Percentiles rank a stretch among this genome's conserved stretches.
These are phyloP conservation scores for Geopemphigus sp. DNA, from an alignment of 1,140 invertebrate species.

Conservation along the genomic window DNA sequence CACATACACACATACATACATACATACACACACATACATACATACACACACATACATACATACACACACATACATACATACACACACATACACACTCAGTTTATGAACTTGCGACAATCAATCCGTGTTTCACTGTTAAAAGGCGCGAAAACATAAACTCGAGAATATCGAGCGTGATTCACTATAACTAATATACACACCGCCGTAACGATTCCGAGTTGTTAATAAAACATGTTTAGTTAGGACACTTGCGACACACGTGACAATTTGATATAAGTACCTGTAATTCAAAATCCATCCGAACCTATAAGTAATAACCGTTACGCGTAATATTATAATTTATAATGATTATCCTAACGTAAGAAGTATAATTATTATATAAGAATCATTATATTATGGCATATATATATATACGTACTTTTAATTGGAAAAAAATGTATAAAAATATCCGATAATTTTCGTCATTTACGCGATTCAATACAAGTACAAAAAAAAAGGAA, in stretches of 20 bases:
- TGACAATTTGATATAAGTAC: neutral
- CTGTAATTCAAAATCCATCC: neutral
- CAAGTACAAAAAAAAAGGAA: slow-evolving; percentile 4
- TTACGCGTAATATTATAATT: too few species aligned
- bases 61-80: neutral
- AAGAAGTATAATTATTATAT: too few species aligned
- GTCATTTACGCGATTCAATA: too few species aligned
- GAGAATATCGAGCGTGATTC: neutral
- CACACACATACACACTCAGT: neutral
- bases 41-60: neutral
- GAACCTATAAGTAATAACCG: too few species aligned
- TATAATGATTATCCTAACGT: too few species aligned
- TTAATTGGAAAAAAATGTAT: slow-evolving; percentile 1
- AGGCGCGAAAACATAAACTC: neutral
- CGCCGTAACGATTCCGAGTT: too few species aligned
- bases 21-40: neutral
- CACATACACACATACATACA: neutral
- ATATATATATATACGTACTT: neutral
- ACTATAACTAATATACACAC: too few species aligned
- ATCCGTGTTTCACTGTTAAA: neutral
- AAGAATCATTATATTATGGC: too few species aligned
- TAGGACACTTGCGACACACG: too few species aligned
- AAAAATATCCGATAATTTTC: too few species aligned
- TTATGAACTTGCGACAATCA: slow-evolving; percentile 28
- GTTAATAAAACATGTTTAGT: too few species aligned